These are phyloP conservation scores for Octomys mimax DNA, from an alignment of 2,797 vertebrate genomes.

Conservation along the genomic window DNA sequence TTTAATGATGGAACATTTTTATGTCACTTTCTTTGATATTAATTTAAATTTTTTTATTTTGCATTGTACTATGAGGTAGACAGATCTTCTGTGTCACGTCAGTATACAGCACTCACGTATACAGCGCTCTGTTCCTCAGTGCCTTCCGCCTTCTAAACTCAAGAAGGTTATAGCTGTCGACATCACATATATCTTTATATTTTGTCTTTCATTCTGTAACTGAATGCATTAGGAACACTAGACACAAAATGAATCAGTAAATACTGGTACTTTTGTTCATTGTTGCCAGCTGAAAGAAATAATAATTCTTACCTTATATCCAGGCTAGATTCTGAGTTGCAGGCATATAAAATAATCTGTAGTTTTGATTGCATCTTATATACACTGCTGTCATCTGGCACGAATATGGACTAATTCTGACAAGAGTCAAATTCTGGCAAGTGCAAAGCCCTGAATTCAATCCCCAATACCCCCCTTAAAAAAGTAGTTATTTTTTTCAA, in stretches of 20 bases:
- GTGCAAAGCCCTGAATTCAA: too few relatives aligned
- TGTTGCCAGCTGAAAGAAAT: not conserved
- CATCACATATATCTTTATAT: not conserved
- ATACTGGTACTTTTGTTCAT: constrained; percentile 6
- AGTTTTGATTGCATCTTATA: constrained; percentile 21
- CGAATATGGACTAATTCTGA: constrained; percentile 11
- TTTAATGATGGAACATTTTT: constrained; percentile 31
- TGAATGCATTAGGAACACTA: not conserved
- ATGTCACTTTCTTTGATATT: constrained; percentile 39
- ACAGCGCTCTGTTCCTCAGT: not conserved
- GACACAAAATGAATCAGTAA: not conserved
- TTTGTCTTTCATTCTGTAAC: not conserved
- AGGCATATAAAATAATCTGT: not conserved
- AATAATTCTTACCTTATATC: not conserved
- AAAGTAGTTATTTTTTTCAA: not conserved
- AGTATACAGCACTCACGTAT: not conserved
- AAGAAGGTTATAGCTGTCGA: not conserved
- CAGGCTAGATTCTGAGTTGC: not conserved
- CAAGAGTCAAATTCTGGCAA: not conserved
- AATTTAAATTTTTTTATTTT: not conserved
- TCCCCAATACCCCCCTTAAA: not conserved
- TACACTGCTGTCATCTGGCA: not conserved
- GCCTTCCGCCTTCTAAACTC: not conserved
- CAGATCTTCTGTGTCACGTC: not conserved
- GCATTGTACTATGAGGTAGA: not conserved